These are phyloP conservation scores for Aurelia sp. DNA, from an alignment of 30 jellyfish, hydroid and myxozoan species.

Conservation along the genomic window DNA sequence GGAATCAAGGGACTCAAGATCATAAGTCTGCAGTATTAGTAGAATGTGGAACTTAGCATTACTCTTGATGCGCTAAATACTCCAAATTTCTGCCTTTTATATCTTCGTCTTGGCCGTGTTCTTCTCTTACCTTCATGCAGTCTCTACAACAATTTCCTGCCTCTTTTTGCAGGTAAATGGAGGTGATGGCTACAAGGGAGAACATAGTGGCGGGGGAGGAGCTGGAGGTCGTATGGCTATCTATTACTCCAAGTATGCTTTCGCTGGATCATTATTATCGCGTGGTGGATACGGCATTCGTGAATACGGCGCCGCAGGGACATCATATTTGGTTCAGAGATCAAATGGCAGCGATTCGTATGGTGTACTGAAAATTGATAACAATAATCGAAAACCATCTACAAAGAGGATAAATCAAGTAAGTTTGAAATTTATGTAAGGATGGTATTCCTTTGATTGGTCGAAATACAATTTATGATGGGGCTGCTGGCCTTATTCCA, in stretches of 20 bases:
- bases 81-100: background rate
- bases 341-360: slow-evolving; percentile 5
- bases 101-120: background rate
- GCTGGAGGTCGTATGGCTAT: slow-evolving; percentile 76
- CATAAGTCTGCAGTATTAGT: too few species aligned
- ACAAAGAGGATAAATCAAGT: slow-evolving; percentile 45
- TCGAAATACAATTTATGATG: too few species aligned
- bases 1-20: too few species aligned
- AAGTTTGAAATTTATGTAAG: background rate
- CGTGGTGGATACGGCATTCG: slow-evolving; percentile 69
- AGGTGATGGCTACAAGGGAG: slow-evolving; percentile 56
- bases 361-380: slow-evolving; percentile 43
- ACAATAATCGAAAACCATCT: slow-evolving; percentile 41
- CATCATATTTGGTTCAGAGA: slow-evolving; percentile 29
- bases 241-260: slow-evolving; percentile 20
- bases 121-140: background rate
- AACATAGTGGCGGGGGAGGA: slow-evolving; percentile 77
- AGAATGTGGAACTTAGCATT: too few species aligned
- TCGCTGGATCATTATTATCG: slow-evolving; percentile 35
- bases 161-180: slow-evolving; percentile 40
- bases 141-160: background rate
- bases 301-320: slow-evolving; percentile 71
- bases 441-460: too few species aligned
- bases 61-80: background rate
- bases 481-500: too few species aligned